These are phyloP conservation scores for Asobara japonica DNA, from an alignment of 1,140 invertebrate genomes.

Conservation along the genomic window DNA sequence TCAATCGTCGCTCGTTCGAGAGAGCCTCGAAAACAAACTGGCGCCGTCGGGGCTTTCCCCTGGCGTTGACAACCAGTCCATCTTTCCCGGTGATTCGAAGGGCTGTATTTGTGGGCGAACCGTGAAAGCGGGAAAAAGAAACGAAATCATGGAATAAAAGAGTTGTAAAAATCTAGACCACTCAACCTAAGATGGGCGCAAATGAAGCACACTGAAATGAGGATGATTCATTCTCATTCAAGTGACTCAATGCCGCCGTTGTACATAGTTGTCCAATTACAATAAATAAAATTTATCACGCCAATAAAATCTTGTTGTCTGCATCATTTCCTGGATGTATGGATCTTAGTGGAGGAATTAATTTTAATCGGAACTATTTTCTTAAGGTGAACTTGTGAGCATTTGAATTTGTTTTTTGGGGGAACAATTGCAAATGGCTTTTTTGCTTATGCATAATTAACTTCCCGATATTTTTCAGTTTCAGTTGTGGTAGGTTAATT, in stretches of 20 bases:
- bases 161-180: not conserved
- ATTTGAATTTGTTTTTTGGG: not conserved
- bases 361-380: too few species aligned
- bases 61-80: not conserved
- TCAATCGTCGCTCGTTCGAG: not conserved
- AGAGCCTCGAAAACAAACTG: not conserved
- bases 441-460: too few species aligned
- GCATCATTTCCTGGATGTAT: constrained; percentile 3
- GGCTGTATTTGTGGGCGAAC: not conserved
- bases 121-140: not conserved
- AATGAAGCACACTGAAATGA: constrained; percentile 12
- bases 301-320: constrained; percentile 23
- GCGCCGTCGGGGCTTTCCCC: not conserved
- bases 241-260: constrained; percentile 42
- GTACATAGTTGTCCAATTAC: constrained; percentile 50
- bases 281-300: constrained; percentile 49
- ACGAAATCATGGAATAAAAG: constrained; percentile 1
- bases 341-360: too few species aligned
- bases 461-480: too few species aligned
- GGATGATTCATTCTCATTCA: constrained; percentile 30
- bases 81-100: not conserved
- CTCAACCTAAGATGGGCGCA: constrained; percentile 19
- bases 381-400: too few species aligned
- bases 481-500: too few species aligned
- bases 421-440: too few species aligned